Evolutionary conservation across 2,888 invertebrate genomes (phyloP).

Genomic region (Yponomeuta malinellus): DNA sequence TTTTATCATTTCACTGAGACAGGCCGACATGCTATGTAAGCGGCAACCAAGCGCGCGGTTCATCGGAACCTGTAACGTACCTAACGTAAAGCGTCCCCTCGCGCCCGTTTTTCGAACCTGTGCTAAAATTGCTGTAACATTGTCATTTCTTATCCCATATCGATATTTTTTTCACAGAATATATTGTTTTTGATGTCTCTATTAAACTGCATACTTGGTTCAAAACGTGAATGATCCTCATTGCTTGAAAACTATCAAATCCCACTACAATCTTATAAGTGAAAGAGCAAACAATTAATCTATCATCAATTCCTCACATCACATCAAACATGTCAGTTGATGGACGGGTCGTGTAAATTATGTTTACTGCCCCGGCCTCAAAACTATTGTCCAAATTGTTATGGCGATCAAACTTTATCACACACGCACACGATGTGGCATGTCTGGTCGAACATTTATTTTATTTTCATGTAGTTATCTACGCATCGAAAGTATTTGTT

Average conservation of each 20-base stretch:
- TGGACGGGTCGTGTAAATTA: constrained; percentile 8
- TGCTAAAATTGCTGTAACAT: no score
- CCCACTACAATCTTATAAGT: neutral
- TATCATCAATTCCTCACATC: neutral
- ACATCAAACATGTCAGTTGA: constrained; percentile 6
- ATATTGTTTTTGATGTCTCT: no score
- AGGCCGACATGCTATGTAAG: no score
- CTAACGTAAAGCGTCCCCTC: no score
- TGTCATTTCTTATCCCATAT: no score
- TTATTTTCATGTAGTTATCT: constrained; percentile 31
- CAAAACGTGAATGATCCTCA: neutral
- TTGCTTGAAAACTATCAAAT: neutral
- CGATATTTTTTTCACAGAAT: no score
- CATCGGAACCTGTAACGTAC: no score
- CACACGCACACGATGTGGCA: constrained; percentile 34
- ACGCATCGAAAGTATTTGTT: constrained; percentile 42
- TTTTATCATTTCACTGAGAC: no score
- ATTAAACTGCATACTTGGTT: no score
- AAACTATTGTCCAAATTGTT: constrained; percentile 5
- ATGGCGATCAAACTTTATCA: constrained; percentile 19
- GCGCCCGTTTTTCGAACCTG: no score
- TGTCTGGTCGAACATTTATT: constrained; percentile 43
- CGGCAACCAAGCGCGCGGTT: no score
- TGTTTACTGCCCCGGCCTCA: constrained; percentile 9
- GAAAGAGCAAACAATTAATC: neutral